Base-by-base conservation (phyloP, 2,888 invertebrate species). In the Plagodis dolabraria region DNA sequence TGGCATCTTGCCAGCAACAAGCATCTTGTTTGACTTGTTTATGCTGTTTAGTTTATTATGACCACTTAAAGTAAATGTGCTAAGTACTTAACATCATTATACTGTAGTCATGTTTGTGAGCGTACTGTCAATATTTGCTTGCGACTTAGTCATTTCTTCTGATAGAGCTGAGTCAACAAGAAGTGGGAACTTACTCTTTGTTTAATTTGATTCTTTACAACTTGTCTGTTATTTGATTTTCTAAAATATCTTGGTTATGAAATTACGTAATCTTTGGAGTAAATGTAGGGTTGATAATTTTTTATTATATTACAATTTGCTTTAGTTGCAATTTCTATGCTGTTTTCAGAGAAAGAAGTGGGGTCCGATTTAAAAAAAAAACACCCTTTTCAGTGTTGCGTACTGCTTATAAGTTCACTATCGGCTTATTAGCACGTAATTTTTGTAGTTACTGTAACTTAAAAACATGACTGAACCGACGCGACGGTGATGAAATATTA, bases 1-100 rank as follows among this genome's bases (percentile, higher is more conserved):
- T 77, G 79, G 78, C 79, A 48, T 62, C 57, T 67, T 66, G 77
- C 79, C 79, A 74, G 63, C 68, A 67, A 69, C 73, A 71, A 71
- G 67, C 71, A 74, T 76, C 71, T 62, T 73, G 70, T 71, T 72
- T 64, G 63, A 70, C 67, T 75, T 75, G 74, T 76, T 53, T 72
- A 70, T 74, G 67, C 61, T 74, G 72, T 68, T 68, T 63, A 68
- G 68, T 71, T 74, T 76, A 76, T 75, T 70, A 74, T 68, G 56
- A 56, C 60, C 53, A 53, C 56, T 61, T 57, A 61, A 57, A 61
- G 56, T 56, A 57, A 61, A 67, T 63, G 53, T 61, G 36, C 56
- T 53, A 50, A 57, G 63, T 70, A 67, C 64, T 74, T 73, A 73
- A 67, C 74, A 65, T 68, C 70, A 72, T 71, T 66, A 68, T 67